Evolutionary conservation across 2,797 vertebrate genomes (phyloP).

Genomic region (Cossypha niveicapilla): DNA sequence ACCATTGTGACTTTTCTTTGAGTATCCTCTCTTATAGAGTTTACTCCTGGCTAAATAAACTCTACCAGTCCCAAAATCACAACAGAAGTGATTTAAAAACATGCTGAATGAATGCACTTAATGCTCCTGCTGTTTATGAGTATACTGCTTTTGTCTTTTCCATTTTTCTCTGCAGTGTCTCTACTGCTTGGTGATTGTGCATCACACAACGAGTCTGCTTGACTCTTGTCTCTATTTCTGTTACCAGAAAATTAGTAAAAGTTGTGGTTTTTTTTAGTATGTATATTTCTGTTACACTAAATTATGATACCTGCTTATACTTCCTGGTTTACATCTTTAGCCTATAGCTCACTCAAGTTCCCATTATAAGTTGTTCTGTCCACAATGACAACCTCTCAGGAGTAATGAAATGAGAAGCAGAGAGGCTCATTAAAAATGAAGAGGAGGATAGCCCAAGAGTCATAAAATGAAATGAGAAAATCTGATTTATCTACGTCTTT

Average conservation of each 20-base stretch:
- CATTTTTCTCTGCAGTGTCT: background rate
- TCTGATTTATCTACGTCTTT: background rate
- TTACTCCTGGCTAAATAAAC: background rate
- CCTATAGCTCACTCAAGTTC: background rate
- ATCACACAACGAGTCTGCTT: background rate
- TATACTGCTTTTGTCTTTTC: background rate
- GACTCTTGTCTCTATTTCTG: background rate
- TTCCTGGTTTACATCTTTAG: background rate
- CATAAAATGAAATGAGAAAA: conserved; percentile 4
- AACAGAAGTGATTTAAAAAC: background rate
- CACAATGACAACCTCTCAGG: background rate
- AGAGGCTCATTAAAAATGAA: background rate
- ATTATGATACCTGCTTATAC: background rate
- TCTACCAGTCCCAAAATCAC: background rate
- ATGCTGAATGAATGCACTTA: background rate
- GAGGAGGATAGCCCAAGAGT: background rate
- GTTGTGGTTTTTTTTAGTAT: background rate
- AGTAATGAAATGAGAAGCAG: background rate
- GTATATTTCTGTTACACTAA: background rate
- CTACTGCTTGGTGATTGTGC: background rate
- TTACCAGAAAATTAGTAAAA: background rate
- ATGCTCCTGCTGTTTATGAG: background rate
- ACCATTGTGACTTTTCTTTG: background rate
- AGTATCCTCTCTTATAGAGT: background rate
- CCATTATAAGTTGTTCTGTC: background rate